phyloP scores from a whole-genome alignment of 1,140 invertebrate species.

The Pogonus chalceus region DNA sequence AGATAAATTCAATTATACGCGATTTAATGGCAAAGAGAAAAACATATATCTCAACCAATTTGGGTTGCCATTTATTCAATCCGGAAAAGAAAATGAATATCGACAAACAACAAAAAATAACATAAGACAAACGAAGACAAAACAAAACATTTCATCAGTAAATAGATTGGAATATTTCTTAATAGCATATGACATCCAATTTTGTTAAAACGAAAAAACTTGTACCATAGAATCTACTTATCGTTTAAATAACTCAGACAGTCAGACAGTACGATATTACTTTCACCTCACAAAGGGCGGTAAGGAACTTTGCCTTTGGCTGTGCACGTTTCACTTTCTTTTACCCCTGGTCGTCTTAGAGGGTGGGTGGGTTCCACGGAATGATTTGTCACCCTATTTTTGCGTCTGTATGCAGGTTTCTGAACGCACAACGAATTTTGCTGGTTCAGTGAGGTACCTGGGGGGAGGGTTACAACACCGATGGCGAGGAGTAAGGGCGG shows the following conservation, averaged over 20 bases:
- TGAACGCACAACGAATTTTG: neutral
- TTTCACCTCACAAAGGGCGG: neutral
- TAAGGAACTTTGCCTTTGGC: neutral
- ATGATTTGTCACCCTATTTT: conserved; percentile 3
- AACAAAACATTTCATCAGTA: neutral
- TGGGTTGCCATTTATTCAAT: neutral
- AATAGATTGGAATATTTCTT: neutral
- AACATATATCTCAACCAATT: neutral
- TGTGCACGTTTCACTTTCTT: too few species aligned
- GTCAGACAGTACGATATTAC: too few species aligned
- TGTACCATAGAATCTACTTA: too few species aligned
- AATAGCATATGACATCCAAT: neutral
- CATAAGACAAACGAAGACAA: neutral
- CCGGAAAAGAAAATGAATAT: neutral
- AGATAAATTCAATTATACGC: neutral
- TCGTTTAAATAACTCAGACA: neutral
- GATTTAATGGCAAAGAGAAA: neutral
- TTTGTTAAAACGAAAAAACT: neutral
- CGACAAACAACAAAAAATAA: neutral
- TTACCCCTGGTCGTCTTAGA: neutral
- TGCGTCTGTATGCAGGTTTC: neutral
- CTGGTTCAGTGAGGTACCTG: neutral
- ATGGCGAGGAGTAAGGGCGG: neutral
- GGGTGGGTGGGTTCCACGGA: neutral
- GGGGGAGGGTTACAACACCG: too few species aligned